A percentile compares a stretch with the other conserved stretches of the same genome.
Conservation (phyloP, 2,113 vertebrate genomes). For the Gymnorhina tibicen region DNA sequence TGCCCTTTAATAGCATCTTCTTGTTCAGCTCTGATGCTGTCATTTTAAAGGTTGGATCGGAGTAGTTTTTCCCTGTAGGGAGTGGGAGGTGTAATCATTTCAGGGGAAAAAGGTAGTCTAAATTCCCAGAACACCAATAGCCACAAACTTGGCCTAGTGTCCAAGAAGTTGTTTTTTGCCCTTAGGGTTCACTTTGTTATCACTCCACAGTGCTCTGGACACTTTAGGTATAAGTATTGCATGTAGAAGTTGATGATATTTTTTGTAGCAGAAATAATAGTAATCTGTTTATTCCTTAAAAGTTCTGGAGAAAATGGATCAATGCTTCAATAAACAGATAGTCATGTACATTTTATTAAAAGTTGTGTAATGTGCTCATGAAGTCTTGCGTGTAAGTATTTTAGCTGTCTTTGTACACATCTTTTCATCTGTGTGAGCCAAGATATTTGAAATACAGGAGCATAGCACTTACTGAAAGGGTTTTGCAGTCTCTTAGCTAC, state of each 20-base stretch:
- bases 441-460: neutral
- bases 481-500: slow-evolving; percentile 6
- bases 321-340: neutral
- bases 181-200: slow-evolving; percentile 53
- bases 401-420: neutral
- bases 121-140: slow-evolving; percentile 63
- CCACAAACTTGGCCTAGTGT: slow-evolving; percentile 71
- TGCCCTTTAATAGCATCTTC: slow-evolving; percentile 87
- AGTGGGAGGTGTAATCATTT: slow-evolving; percentile 70
- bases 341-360: neutral
- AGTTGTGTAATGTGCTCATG: neutral
- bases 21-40: slow-evolving; percentile 81
- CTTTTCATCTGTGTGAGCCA: neutral
- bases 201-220: slow-evolving; percentile 33
- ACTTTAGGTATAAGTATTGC: slow-evolving; percentile 48
- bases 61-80: slow-evolving; percentile 74
- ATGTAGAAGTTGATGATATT: neutral
- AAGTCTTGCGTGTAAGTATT: neutral
- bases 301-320: neutral
- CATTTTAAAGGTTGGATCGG: slow-evolving; percentile 83
- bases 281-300: neutral
- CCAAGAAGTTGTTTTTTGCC: slow-evolving; percentile 65
- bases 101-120: slow-evolving; percentile 56
- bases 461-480: neutral
- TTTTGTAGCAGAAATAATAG: slow-evolving; percentile 32